Evolutionary conservation across 2,888 invertebrate genomes (phyloP).

Genomic region (Ferdinandea cuprea): DNA sequence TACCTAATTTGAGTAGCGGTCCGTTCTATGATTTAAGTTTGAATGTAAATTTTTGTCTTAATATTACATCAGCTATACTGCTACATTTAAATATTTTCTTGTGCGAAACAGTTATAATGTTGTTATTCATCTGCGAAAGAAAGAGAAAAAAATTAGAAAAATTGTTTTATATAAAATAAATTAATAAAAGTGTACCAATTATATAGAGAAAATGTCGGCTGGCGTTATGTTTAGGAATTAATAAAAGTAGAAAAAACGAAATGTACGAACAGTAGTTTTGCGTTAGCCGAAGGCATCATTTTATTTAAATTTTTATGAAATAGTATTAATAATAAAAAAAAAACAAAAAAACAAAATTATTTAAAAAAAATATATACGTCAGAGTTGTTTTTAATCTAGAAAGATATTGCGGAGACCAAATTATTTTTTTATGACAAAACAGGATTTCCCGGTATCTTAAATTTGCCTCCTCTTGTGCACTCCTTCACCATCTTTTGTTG

Average conservation of each 20-base stretch:
- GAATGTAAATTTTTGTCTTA: conserved; percentile 58
- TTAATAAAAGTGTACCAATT: conserved; percentile 45
- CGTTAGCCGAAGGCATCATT: conserved; percentile 55
- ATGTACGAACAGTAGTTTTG: conserved; percentile 46
- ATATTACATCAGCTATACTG: conserved; percentile 35
- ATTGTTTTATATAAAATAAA: conserved; percentile 49
- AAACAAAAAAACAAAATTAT: conserved; percentile 36
- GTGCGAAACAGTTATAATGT: conserved; percentile 30
- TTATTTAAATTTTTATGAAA: conserved; percentile 67
- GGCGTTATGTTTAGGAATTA: conserved; percentile 5
- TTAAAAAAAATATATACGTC: background rate
- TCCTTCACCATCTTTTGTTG: too few species aligned
- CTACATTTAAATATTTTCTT: conserved; percentile 44
- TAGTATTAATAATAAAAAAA: conserved; percentile 69
- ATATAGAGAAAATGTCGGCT: conserved; percentile 48
- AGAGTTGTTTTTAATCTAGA: background rate
- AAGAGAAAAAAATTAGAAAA: conserved; percentile 10
- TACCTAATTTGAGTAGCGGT: conserved; percentile 40
- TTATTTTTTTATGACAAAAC: too few species aligned
- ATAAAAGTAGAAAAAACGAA: background rate
- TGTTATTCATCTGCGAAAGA: conserved; percentile 44
- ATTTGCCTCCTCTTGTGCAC: too few species aligned
- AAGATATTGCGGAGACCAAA: too few species aligned
- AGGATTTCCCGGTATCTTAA: too few species aligned
- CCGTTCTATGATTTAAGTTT: conserved; percentile 56